Percentiles rank a stretch among this genome's conserved stretches.
Conservation (phyloP, 2,888 invertebrate species). For the Nemoura dubitans region DNA sequence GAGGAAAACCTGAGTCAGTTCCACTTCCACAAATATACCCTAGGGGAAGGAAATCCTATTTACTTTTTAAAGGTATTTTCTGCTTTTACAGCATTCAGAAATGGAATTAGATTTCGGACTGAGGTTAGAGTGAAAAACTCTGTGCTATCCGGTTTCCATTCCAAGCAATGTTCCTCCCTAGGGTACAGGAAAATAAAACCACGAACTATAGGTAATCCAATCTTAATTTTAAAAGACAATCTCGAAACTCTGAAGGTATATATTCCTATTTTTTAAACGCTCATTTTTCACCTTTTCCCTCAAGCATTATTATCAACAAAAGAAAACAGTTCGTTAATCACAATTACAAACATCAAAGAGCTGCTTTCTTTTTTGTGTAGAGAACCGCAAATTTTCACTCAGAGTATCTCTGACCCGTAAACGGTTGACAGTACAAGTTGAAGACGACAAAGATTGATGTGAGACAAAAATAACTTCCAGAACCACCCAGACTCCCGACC, state of each 20-base stretch:
- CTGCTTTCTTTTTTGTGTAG: background rate
- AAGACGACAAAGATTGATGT: background rate
- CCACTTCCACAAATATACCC: too few relatives aligned
- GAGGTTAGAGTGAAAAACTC: conserved; percentile 49
- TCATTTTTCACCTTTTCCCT: too few relatives aligned
- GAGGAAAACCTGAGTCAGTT: too few relatives aligned
- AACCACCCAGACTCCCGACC: too few relatives aligned
- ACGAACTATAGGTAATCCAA: background rate
- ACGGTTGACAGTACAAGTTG: background rate
- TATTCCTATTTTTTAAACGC: too few relatives aligned
- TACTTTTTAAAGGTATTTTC: too few relatives aligned
- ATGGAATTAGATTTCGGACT: background rate
- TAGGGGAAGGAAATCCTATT: too few relatives aligned
- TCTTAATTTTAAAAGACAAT: background rate
- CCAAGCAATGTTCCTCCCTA: background rate
- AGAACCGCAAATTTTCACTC: background rate
- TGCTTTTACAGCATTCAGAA: too few relatives aligned
- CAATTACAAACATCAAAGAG: background rate
- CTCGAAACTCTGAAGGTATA: background rate
- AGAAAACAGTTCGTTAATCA: background rate
- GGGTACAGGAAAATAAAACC: background rate
- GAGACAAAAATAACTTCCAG: background rate
- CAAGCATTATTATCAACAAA: background rate
- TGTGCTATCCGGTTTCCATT: background rate
- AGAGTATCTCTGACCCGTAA: background rate